Percentiles rank a stretch among this genome's conserved stretches.
Conservation (phyloP, 2,797 vertebrate genomes). For the Paratrypauchen microcephalus region DNA sequence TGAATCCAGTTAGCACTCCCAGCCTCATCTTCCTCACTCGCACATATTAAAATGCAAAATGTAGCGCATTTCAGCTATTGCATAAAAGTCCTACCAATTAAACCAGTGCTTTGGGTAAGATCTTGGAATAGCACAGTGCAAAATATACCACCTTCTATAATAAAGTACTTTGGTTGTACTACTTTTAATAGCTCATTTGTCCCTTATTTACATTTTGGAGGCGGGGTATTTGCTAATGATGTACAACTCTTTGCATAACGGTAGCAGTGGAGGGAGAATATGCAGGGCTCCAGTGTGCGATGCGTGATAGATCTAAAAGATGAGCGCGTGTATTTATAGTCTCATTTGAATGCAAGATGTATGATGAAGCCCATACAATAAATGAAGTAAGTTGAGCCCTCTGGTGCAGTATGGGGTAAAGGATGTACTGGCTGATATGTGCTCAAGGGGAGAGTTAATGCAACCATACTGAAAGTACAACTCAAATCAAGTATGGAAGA, state of each 20-base stretch:
- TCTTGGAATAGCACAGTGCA: not conserved
- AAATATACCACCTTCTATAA: not conserved
- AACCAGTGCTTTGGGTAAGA: slow-evolving; percentile 2
- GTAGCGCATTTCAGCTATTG: not conserved
- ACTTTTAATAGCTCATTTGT: slow-evolving; percentile 11
- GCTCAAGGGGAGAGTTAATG: slow-evolving; percentile 31
- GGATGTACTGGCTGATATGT: slow-evolving; percentile 46
- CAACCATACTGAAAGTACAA: slow-evolving; percentile 32
- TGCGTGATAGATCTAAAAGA: slow-evolving; percentile 47
- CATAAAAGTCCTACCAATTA: not conserved
- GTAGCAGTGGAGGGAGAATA: slow-evolving; percentile 2
- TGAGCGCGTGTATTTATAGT: slow-evolving; percentile 56
- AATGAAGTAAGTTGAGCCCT: slow-evolving; percentile 47
- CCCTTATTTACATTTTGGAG: slow-evolving; percentile 7
- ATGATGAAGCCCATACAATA: slow-evolving; percentile 53
- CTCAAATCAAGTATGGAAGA: slow-evolving; percentile 52
- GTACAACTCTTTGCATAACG: slow-evolving; percentile 6
- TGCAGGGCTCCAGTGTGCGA: slow-evolving; percentile 4
- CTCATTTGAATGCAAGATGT: slow-evolving; percentile 63
- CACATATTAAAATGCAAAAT: not conserved
- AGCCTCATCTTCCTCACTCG: not conserved
- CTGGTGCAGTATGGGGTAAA: slow-evolving; percentile 26
- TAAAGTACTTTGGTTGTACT: not conserved
- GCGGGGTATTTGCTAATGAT: not conserved
- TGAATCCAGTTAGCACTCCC: not conserved